Conservation (phyloP, 2,797 vertebrate genomes). For the Decapterus maruadsi region DNA sequence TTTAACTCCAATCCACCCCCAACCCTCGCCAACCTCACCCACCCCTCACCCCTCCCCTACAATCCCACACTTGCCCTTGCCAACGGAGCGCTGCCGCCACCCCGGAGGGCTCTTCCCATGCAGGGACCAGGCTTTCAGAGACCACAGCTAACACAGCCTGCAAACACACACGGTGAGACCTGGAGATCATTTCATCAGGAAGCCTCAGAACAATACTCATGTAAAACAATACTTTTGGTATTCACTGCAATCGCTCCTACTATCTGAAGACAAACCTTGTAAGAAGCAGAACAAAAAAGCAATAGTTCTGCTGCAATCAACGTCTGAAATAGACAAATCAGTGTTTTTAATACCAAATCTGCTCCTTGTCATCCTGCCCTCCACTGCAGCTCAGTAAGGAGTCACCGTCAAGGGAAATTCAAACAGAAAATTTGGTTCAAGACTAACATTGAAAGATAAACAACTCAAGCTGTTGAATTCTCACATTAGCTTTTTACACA, state of each 20-base stretch:
- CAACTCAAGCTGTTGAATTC: not conserved
- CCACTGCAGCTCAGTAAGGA: not conserved
- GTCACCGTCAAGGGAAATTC: not conserved
- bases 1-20: slow-evolving; percentile 60
- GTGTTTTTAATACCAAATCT: not conserved
- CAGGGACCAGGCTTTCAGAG: slow-evolving; percentile 73
- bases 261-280: not conserved
- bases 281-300: not conserved
- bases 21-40: slow-evolving; percentile 80
- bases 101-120: slow-evolving; percentile 71
- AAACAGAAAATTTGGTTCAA: not conserved
- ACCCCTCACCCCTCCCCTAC: slow-evolving; percentile 81
- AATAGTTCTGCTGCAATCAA: not conserved
- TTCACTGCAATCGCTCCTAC: not conserved
- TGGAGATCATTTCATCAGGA: not conserved
- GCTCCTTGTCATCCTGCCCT: not conserved
- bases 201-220: not conserved
- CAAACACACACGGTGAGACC: slow-evolving; percentile 73
- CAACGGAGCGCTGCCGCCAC: slow-evolving; percentile 63
- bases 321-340: not conserved
- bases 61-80: slow-evolving; percentile 49
- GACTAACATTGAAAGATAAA: no score
- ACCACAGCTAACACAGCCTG: slow-evolving; percentile 71
- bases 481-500: not conserved
- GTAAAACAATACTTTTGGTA: not conserved